Base-by-base conservation (phyloP, 2,797 vertebrate species). In the Phylloscopus collybita region DNA sequence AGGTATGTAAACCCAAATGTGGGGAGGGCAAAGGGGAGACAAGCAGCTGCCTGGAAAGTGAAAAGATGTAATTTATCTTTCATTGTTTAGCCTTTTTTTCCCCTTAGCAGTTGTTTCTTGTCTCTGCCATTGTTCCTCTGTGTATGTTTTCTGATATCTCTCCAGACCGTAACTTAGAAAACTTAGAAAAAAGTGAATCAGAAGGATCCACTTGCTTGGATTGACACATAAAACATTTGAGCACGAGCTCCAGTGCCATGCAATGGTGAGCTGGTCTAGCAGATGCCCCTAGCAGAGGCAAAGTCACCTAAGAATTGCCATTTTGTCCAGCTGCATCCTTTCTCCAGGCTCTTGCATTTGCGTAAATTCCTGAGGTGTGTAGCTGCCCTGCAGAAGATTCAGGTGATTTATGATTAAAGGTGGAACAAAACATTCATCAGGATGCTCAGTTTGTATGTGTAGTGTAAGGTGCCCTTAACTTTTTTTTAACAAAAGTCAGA, bases 1-100 rank as follows among this genome's bases (percentile, higher is more conserved):
- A 99, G 98, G 98, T 99, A 97, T 22, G 3, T 57, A 90, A 91
- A 76, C n/a, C 11, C 20, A 57, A 45, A 50, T 50, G 13, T 22
- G 42, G 65, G 36, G 56, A 53, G 21, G 13, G 17, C 1, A 4
- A 57, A 80, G 32, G 27, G 38, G 47, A 53, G 14, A 56, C 15
- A 70, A 79, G 26, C 36, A 78, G 22, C n/a, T 71, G 32, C 8
- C 7, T 87, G 69, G 30, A 27, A 93, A 92, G 12, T 26, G 25
- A 9, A 40, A 75, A 44, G 50, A n/a, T 38, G 20, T 26, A 26
- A 36, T 73, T 59, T 75, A 16, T 23, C 30, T 47, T 75, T 10
- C 19, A 61, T 56, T 17, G 25, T 50, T 88, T 62, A 50, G 26
- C 11, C 40, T 36, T 32, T 75, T 75, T 69, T 65, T 11, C 13